Base-by-base conservation (phyloP, 1,140 invertebrate genomes). In the Drosophila obscura region DNA sequence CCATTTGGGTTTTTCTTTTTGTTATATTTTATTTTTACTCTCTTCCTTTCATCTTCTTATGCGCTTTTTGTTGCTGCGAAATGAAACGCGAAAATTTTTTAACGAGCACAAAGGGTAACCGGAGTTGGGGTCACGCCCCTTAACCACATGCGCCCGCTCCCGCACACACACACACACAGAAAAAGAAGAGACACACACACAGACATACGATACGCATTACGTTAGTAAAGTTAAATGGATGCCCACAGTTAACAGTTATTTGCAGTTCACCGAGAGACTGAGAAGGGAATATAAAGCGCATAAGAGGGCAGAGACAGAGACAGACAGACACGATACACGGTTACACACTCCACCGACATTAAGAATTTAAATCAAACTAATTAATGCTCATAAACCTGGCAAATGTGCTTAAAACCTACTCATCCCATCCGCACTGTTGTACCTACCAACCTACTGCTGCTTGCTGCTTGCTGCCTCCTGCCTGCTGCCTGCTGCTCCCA, bases 21-120 rank as follows among this genome's bases (percentile, higher is more conserved):
- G 53, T 44, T 69, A 52, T 19, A 45, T 75, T 56, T 52, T 55
- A 26, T 55, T 73, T 69, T 53, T 39, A 16, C 58, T 52, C 28
- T 43, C 22, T 24, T 39, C 35, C 22, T 24, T 39, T 11, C 67
- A 50, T 69, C 67, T 58, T 69, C 65, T 69, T 71, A 71, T 58
- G 57, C 62, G 62, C 64, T 82, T 77, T 81, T 73, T 77, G 71
- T 64, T 75, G 77, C 68, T 74, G 62, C 77, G 73, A 87, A 85
- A 85, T 87, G 81, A 85, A 85, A 85, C 81, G 82, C 82, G 78
- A 87, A 84, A 72, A 87, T 85, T 87, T 85, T 81, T 85, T 85
- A 85, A 85, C 82, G 66, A 85, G 82, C 82, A 87, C 82, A 85
- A 85, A 85, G 82, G 67, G 61, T 71, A 65, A 62, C 71, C 75